phyloP scores from a whole-genome alignment of 35 echinoderm and acorn worm genomes.

The Eucidaris tribuloides region DNA sequence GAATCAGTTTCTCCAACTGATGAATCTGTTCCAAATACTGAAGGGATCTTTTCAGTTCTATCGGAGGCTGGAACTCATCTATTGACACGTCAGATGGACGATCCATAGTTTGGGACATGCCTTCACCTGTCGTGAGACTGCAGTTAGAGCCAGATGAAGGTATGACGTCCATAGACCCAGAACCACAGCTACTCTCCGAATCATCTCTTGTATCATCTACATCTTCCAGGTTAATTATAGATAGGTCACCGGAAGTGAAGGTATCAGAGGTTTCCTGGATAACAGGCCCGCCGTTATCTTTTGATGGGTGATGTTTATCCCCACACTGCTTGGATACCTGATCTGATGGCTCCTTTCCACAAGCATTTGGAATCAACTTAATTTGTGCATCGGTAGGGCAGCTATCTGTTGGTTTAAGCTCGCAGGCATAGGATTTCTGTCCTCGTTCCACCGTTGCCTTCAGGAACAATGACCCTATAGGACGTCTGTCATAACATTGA shows the following conservation, averaged over 20 bases:
- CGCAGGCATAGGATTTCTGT: too few species aligned
- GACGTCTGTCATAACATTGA: too few species aligned
- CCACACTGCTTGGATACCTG: neutral
- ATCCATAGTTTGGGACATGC: neutral
- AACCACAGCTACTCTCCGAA: neutral
- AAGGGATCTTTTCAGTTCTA: constrained; percentile 7
- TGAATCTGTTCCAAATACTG: constrained; percentile 8
- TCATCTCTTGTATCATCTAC: neutral
- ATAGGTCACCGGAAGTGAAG: neutral
- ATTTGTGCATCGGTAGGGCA: too few species aligned
- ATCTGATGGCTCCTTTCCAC: neutral
- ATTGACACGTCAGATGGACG: neutral
- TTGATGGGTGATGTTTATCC: neutral
- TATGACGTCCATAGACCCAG: constrained; percentile 7
- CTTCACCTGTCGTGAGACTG: neutral
- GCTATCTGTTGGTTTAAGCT: too few species aligned
- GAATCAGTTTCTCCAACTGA: constrained; percentile 11
- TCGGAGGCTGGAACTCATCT: neutral
- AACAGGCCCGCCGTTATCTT: neutral
- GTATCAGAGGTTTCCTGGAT: neutral
- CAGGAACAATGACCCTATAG: too few species aligned
- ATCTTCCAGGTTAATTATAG: neutral
- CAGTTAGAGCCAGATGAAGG: neutral
- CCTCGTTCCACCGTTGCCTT: too few species aligned
- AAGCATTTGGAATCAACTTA: too few species aligned